phyloP scores from a whole-genome alignment of 2,113 vertebrate species.

The Pardalotus punctatus region DNA sequence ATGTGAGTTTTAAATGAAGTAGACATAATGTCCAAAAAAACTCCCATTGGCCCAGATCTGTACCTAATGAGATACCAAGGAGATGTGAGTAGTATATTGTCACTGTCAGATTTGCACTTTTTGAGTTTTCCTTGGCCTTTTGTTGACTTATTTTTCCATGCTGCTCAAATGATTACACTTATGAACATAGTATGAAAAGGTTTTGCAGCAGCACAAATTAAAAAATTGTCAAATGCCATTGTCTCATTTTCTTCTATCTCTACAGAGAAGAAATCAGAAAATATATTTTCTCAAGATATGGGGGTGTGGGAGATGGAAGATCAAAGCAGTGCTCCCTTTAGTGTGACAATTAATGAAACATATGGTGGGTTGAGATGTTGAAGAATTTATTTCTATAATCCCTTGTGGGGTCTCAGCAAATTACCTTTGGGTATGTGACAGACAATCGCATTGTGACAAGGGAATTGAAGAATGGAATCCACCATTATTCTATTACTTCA shows the following conservation, averaged over 20 bases:
- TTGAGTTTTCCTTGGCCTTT: background rate
- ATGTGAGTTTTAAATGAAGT: background rate
- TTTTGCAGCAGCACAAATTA: background rate
- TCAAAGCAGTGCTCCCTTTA: background rate
- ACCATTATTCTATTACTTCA: background rate
- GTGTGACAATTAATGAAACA: background rate
- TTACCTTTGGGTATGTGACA: background rate
- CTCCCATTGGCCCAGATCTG: background rate
- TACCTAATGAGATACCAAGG: background rate
- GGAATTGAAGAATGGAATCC: background rate
- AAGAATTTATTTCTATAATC: background rate
- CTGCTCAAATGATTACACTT: background rate
- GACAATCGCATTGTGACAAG: background rate
- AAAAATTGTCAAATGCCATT: background rate
- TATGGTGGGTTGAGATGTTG: background rate
- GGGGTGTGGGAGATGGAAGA: accelerated
- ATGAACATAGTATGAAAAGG: background rate
- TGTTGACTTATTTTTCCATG: background rate
- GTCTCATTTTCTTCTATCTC: background rate
- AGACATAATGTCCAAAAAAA: background rate
- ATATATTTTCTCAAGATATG: background rate
- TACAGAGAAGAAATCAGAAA: background rate
- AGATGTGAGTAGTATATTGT: background rate
- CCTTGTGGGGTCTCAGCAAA: background rate
- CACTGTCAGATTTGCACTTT: background rate